A percentile compares a stretch with the other conserved stretches of the same genome.
Conservation (phyloP, 2,113 vertebrate genomes). For the Cyprinodon brontotheroides region DNA sequence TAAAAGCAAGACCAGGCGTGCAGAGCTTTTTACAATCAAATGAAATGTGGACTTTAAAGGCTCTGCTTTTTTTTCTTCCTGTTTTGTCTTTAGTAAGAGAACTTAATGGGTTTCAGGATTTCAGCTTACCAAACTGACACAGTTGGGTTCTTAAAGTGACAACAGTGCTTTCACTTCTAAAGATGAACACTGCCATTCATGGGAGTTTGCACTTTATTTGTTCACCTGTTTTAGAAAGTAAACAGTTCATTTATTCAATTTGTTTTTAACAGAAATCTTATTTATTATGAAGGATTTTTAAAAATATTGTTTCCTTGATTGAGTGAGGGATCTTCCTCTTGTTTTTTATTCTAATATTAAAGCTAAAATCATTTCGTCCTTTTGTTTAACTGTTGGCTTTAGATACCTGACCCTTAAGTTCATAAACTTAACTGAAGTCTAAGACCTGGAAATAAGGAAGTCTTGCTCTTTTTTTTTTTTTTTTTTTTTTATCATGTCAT, state of each 20-base stretch:
- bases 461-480: constrained; percentile 47
- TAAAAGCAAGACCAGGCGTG: constrained; percentile 48
- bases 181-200: constrained; percentile 51
- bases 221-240: constrained; percentile 50
- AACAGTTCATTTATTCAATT: constrained; percentile 53
- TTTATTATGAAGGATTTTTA: constrained; percentile 69
- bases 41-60: constrained; percentile 1
- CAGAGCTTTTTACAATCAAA: constrained; percentile 1
- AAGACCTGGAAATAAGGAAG: constrained; percentile 37
- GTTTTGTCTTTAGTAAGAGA: background rate
- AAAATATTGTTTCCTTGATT: constrained; percentile 45
- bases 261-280: constrained; percentile 67
- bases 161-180: constrained; percentile 15
- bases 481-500: constrained; percentile 51
- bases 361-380: constrained; percentile 5
- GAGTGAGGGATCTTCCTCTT: constrained; percentile 35
- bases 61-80: constrained; percentile 13
- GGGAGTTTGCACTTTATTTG: constrained; percentile 72
- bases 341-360: too few relatives aligned
- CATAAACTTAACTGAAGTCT: background rate
- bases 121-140: constrained; percentile 4
- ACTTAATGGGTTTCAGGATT: constrained; percentile 16
- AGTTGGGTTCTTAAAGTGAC: constrained; percentile 28
- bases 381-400: constrained; percentile 41
- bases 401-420: constrained; percentile 16